Percentiles rank a stretch among this genome's conserved stretches.
phyloP scores from a whole-genome alignment of 2,797 vertebrate genomes.

The Cossypha caffra region DNA sequence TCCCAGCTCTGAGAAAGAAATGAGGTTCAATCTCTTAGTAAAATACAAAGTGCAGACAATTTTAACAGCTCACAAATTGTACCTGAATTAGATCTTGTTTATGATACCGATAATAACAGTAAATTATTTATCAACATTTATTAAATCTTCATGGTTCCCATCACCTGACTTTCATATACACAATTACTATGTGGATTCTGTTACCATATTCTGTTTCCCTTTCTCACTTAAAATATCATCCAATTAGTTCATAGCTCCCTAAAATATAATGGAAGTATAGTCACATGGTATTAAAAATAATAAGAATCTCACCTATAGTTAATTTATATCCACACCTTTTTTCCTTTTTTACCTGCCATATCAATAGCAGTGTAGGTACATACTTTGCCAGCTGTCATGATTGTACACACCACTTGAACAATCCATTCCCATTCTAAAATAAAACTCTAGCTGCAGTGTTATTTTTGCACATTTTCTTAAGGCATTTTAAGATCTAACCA shows the following conservation, averaged over 20 bases:
- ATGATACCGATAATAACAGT: background rate
- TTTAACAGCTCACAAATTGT: background rate
- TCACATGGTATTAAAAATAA: background rate
- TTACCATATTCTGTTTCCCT: background rate
- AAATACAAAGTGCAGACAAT: background rate
- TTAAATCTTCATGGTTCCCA: background rate
- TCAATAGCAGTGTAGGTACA: background rate
- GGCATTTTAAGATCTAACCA: background rate
- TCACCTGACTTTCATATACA: background rate
- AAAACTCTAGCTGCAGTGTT: background rate
- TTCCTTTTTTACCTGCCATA: background rate
- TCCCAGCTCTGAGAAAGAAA: background rate
- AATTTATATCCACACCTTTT: background rate
- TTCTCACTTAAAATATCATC: background rate
- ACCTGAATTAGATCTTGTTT: background rate
- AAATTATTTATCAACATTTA: slow-evolving; percentile 11
- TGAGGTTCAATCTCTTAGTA: background rate
- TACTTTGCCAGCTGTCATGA: background rate
- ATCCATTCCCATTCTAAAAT: background rate
- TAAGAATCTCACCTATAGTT: background rate
- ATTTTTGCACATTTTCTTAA: background rate
- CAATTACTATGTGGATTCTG: background rate
- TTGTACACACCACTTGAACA: background rate
- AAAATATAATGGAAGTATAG: background rate
- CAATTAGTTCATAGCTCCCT: background rate